Evolutionary conservation across 1,140 invertebrate genomes (phyloP), one percentile per base, ranked within the genome.

Genomic region (Drosophila carrolli): DNA sequence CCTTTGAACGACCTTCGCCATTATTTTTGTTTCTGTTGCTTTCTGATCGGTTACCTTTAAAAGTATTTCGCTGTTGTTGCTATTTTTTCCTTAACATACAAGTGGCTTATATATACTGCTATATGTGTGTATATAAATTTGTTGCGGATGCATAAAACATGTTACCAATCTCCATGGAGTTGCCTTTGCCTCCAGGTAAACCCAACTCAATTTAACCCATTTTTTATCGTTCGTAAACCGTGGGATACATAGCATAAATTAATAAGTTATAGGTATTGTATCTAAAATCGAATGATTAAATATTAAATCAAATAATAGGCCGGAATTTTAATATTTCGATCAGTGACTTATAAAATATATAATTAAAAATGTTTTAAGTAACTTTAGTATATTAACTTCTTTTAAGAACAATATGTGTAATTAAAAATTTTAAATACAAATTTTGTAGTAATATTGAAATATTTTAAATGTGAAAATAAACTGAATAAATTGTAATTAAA

Each of bases 71-170:
- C 48, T 86, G 78, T 88, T 81, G 68, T 71, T 70, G 56, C 63
- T 58, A 19, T 67, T 57, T 62, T 79, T 81, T 68, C 56, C 47
- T 70, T 48, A 63, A 50, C 66, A 29, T 19, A 51, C 38, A 50
- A 46, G 35, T 51, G 8, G 19, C 23, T n/a, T 35, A 38, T 65
- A 56, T 60, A 47, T 61, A 40, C 65, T 54, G 81, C 61, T 51
- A 73, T 65, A 77, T 71, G 57, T 60, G 19, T 48, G 27, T 56
- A 47, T 68, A 71, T 70, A 71, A 46, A 71, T 78, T 75, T 83
- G 80, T 62, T 85, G 78, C 56, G 84, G 80, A 88, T 88, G 83
- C 83, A 88, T 88, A 88, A 88, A 88, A 88, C 84, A 88, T 88
- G 83, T 89, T 88, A 89, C 84, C 67, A 76, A 77, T 89, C 72